These are phyloP conservation scores for Petrocephalus zakoni DNA, from an alignment of 2,113 vertebrate genomes.

Conservation along the genomic window DNA sequence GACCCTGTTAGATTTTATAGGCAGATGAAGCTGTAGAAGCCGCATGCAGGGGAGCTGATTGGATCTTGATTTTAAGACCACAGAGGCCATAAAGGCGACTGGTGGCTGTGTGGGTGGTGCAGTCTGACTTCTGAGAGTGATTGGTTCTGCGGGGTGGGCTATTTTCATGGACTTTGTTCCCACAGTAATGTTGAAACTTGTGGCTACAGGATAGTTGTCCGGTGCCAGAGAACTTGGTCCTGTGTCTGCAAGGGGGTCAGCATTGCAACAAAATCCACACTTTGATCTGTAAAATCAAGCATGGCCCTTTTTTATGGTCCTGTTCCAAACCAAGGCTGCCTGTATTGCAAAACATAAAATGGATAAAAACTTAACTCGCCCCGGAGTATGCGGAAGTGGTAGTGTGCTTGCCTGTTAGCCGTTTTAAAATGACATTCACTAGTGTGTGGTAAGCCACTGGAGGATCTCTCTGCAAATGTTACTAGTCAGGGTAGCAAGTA, in stretches of 20 bases:
- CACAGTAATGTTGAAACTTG: slow-evolving; percentile 8
- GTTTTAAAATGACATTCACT: background rate
- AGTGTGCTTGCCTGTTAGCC: background rate
- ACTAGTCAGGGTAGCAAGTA: background rate
- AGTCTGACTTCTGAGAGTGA: background rate
- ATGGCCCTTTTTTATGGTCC: background rate
- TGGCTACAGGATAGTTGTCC: background rate
- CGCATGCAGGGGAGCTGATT: background rate
- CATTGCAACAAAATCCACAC: background rate
- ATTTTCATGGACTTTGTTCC: slow-evolving; percentile 17
- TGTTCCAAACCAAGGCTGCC: background rate
- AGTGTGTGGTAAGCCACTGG: background rate
- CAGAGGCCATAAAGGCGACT: background rate
- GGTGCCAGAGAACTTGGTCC: background rate
- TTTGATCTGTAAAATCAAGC: background rate
- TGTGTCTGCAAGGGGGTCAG: background rate
- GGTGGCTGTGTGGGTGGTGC: background rate
- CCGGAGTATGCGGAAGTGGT: background rate
- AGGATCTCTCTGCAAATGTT: background rate
- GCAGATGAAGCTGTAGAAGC: background rate
- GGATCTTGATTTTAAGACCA: background rate
- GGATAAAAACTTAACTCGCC: background rate
- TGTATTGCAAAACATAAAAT: background rate
- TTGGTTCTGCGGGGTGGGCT: background rate
- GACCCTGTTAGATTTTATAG: background rate